Conservation (phyloP, 2,113 vertebrate genomes). For the Phaethornis superciliosus region DNA sequence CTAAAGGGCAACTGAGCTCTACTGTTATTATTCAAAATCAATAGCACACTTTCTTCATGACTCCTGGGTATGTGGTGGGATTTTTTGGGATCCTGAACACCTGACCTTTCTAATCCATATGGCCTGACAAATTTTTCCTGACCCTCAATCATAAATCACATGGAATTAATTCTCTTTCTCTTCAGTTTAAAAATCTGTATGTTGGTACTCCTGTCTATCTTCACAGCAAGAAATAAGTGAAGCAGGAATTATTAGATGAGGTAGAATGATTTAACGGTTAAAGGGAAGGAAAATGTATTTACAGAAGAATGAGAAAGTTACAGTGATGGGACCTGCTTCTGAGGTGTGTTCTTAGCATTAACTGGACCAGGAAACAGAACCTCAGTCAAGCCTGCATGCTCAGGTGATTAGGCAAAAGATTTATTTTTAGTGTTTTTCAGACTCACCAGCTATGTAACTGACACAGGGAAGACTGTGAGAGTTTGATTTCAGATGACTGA, state of each 20-base stretch:
- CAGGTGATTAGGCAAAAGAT: constrained; percentile 21
- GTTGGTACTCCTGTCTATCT: neutral
- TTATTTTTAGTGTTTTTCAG: neutral
- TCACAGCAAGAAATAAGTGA: neutral
- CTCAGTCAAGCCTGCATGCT: neutral
- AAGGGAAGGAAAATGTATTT: neutral
- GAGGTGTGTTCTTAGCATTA: neutral
- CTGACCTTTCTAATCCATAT: neutral
- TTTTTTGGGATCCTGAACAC: neutral
- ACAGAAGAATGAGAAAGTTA: neutral
- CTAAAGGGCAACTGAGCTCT: neutral
- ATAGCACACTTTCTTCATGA: neutral
- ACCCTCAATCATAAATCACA: neutral
- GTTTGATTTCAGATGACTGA: constrained; percentile 26
- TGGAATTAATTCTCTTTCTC: neutral
- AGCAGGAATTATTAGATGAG: neutral
- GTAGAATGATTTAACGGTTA: constrained; percentile 9
- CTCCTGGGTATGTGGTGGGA: neutral
- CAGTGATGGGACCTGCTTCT: neutral
- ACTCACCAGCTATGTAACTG: neutral
- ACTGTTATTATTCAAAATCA: neutral
- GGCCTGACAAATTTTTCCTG: neutral
- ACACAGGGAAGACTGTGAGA: neutral
- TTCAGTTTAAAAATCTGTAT: neutral
- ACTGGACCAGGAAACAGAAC: neutral